phyloP scores from a whole-genome alignment of 2,113 vertebrate species.

The Paraplagusia blochii region DNA sequence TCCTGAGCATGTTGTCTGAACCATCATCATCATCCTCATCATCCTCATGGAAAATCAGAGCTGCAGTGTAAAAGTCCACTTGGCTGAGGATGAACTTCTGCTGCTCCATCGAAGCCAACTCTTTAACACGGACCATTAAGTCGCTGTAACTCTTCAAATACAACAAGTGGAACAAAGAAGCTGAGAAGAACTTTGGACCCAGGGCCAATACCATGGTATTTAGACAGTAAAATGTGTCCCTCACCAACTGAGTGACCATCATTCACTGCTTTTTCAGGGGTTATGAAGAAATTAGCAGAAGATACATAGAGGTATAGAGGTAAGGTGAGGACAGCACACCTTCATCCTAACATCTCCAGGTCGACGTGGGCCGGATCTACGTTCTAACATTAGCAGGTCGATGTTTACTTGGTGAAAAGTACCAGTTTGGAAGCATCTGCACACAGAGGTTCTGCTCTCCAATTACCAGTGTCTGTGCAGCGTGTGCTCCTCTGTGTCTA shows the following conservation, averaged over 20 bases:
- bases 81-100: slow-evolving; percentile 67
- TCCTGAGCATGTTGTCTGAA: slow-evolving; percentile 78
- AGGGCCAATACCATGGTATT: too few species aligned
- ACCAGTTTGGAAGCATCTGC: background rate
- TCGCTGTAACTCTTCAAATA: slow-evolving; percentile 43
- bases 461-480: slow-evolving; percentile 15
- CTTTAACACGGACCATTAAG: slow-evolving; percentile 64
- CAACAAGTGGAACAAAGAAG: slow-evolving; percentile 53
- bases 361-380: too few species aligned
- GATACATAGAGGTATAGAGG: too few species aligned
- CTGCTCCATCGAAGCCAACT: slow-evolving; percentile 62
- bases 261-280: too few species aligned
- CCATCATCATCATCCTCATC: slow-evolving; percentile 76
- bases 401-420: too few species aligned
- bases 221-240: too few species aligned
- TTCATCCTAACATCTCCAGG: too few species aligned
- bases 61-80: slow-evolving; percentile 61
- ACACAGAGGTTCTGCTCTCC: slow-evolving; percentile 7
- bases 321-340: too few species aligned
- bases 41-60: slow-evolving; percentile 63
- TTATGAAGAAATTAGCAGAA: too few species aligned
- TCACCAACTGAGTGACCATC: too few species aligned
- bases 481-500: slow-evolving; percentile 14
- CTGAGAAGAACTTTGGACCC: too few species aligned
- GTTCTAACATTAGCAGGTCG: too few species aligned